These are phyloP conservation scores for Henricia sp. DNA, from an alignment of 53 echinoderm and acorn worm species.

Conservation along the genomic window DNA sequence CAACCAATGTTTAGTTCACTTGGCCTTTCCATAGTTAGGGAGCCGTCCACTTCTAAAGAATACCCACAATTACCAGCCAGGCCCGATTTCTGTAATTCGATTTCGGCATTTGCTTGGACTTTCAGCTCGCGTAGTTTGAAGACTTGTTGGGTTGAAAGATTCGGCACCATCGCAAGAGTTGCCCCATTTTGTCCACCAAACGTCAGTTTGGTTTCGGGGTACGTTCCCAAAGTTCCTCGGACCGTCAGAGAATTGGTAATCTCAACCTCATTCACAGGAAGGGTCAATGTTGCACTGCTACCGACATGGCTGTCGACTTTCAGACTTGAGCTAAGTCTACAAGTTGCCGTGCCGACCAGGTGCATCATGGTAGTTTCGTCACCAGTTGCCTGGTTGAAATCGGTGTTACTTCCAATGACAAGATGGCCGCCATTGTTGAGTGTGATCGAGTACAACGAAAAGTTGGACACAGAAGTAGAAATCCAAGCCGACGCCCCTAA, in stretches of 20 bases:
- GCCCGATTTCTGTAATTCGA: conserved; percentile 49
- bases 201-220: conserved; percentile 18
- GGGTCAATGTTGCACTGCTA: conserved; percentile 20
- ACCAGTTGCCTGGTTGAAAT: conserved; percentile 34
- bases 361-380: conserved; percentile 59
- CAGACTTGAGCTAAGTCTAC: conserved; percentile 17
- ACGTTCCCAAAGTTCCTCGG: conserved; percentile 41
- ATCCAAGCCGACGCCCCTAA: conserved; percentile 72
- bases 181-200: conserved; percentile 36
- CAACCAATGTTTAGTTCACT: conserved; percentile 72
- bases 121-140: conserved; percentile 46
- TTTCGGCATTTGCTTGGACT: conserved; percentile 49
- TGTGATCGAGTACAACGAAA: conserved; percentile 35
- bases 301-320: conserved; percentile 57
- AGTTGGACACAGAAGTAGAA: neutral
- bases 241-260: conserved; percentile 62
- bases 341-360: conserved; percentile 30
- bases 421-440: conserved; percentile 68
- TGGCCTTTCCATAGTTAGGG: conserved; percentile 55
- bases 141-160: conserved; percentile 14
- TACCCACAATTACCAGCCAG: conserved; percentile 74
- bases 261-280: conserved; percentile 7
- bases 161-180: conserved; percentile 34
- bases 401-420: conserved; percentile 41
- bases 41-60: conserved; percentile 53